Percentiles rank a stretch among this genome's conserved stretches.
Conservation (phyloP, 2,113 vertebrate species). For the Nansenia antarctica region DNA sequence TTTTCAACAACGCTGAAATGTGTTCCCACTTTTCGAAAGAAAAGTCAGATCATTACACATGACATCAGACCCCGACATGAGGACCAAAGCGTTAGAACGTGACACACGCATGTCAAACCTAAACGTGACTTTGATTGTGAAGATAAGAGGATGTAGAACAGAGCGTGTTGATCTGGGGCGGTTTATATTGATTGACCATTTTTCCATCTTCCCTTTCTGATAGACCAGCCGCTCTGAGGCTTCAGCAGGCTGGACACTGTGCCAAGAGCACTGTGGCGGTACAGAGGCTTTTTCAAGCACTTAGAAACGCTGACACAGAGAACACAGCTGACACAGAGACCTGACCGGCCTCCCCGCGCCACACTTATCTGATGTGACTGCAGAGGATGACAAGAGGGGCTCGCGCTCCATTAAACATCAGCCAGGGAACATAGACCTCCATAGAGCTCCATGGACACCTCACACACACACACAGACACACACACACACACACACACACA, state of each 20-base stretch:
- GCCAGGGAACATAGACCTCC: too few species aligned
- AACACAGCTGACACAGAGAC: slow-evolving; percentile 33
- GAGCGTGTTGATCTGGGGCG: neutral
- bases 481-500: slow-evolving; percentile 11
- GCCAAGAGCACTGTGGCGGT: neutral
- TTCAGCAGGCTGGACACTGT: neutral
- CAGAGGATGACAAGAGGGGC: slow-evolving; percentile 50
- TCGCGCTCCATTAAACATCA: slow-evolving; percentile 54
- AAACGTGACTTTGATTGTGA: neutral
- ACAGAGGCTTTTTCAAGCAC: neutral
- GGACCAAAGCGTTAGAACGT: too few species aligned
- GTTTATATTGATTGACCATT: neutral
- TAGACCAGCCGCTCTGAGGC: neutral
- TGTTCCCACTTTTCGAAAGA: too few species aligned
- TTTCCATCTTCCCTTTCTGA: neutral
- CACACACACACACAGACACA: slow-evolving; percentile 39
- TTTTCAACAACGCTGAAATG: too few species aligned
- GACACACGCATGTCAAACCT: too few species aligned
- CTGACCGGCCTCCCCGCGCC: slow-evolving; percentile 43
- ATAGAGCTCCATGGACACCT: too few species aligned
- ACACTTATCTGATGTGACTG: slow-evolving; percentile 52
- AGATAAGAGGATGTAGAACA: neutral
- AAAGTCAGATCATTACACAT: too few species aligned
- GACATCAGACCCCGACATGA: too few species aligned
- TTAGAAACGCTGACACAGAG: slow-evolving; percentile 33